A percentile compares a stretch with the other conserved stretches of the same genome.
These are phyloP conservation scores for Hesperophylax magnus DNA, from an alignment of 1,140 invertebrate genomes.

Conservation along the genomic window DNA sequence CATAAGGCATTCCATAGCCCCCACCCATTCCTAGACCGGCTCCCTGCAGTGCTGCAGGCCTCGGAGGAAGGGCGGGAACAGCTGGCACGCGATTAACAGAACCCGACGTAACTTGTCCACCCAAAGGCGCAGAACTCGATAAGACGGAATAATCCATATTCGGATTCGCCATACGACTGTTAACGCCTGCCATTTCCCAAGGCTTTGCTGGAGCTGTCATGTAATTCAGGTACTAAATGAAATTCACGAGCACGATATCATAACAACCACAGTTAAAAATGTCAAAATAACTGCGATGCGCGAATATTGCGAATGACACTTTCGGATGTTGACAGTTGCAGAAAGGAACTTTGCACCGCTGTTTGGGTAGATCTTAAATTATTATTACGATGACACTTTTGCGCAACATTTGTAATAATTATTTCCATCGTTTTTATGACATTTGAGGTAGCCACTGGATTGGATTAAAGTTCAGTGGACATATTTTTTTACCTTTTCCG, in stretches of 20 bases:
- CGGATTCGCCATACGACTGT: conserved; percentile 39
- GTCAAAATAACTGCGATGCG: not conserved
- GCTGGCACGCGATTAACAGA: not conserved
- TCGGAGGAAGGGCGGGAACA: conserved; percentile 52
- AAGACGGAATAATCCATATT: not conserved
- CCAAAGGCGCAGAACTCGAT: conserved; percentile 15
- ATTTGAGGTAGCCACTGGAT: too few relatives aligned
- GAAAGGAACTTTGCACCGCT: too few relatives aligned
- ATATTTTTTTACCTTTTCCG: too few relatives aligned
- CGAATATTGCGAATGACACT: not conserved
- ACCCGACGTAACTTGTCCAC: not conserved
- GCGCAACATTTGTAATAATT: too few relatives aligned
- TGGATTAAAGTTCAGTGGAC: too few relatives aligned
- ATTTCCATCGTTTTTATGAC: too few relatives aligned
- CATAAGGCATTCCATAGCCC: conserved; percentile 56
- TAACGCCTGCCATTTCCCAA: conserved; percentile 46
- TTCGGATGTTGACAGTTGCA: too few relatives aligned
- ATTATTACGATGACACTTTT: too few relatives aligned
- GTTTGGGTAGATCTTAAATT: too few relatives aligned
- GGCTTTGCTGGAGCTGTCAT: conserved; percentile 33
- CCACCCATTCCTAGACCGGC: not conserved
- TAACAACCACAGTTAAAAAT: not conserved
- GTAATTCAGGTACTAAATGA: not conserved
- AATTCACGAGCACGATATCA: not conserved
- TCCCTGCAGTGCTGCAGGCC: conserved; percentile 31